Base-by-base conservation (phyloP, 2,797 vertebrate genomes). In the Enteromius paludinosus region DNA sequence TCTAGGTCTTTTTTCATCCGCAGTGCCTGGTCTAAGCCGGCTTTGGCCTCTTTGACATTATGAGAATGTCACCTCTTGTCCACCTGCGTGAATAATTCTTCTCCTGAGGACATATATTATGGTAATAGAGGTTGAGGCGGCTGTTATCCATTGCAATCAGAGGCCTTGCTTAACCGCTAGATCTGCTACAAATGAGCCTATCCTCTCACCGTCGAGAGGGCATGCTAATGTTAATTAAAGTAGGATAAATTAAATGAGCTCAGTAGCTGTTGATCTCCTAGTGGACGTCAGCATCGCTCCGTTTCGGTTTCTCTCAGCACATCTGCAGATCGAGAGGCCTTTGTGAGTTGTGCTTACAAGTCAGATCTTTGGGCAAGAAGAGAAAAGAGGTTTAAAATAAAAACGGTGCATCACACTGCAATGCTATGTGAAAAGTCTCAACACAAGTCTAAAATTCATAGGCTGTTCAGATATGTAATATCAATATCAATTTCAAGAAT, bases 51-150 rank as follows among this genome's bases (percentile, higher is more conserved):
- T 25, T n/a, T 87, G 87, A 85, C 88, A 88, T 91, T 90, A 90
- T 91, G 85, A 87, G 80, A 90, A 90, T 90, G 87, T 88, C 90
- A 90, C 86, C 90, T 89, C 90, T 88, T 86, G 86, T 90, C 88
- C 85, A 82, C 70, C 49, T 23, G 81, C 35, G 41, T 85, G 88
- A 90, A 84, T 88, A 85, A 90, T 89, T 76, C 70, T 68, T 83
- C 81, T 81, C 83, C 17, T 10, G 79, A 82, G 84, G 86, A 87
- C 80, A 83, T 86, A 79, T 71, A 84, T 88, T 89, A 90, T 87
- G 87, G 81, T 87, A 89, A 90, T 87, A 70, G 85, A 86, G 85
- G 76, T 70, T 45, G 75, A 86, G 84, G 78, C 71, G 73, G 71
- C 68, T 74, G 73, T 87, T 88, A 90, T 91, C 89, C 59, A 61